Evolutionary conservation across 1,140 invertebrate species (phyloP), one percentile per base, ranked within the genome.

Genomic region (Ruditapes philippinarum): DNA sequence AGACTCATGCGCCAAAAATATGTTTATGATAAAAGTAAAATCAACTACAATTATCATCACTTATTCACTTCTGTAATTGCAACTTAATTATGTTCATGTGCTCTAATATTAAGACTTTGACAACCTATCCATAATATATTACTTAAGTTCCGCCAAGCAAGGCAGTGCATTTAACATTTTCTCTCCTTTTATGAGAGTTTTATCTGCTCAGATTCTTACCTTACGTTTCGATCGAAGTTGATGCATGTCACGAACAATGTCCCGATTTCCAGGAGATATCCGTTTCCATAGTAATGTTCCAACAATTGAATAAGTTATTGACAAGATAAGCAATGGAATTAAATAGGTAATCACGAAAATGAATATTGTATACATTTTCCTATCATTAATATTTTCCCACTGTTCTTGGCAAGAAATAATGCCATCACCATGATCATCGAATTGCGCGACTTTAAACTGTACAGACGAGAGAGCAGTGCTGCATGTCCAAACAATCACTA

Each of bases 331-430:
- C 78, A 97, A 94, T 0, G 96, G 96, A 19, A 97, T 92, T 12
- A 96, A 91, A 92, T 97, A 97, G 7, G 96, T 97, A 7, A 96
- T 81, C 2, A 96, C 82, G 80, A 97, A 96, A 4, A 97, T 93
- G 82, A 96, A 92, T 17, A 96, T 93, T 0, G 96, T 96, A 92
- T 96, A 97, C 0, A 94, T 76, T 82, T 95, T 91, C n/a, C 94
- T 91, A 54, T 85, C 92, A 49, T 86, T 78, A 22, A 82, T 12
- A 17, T 90, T 88, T 19, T 92, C 88, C 94, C 94, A 95, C 1
- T 57, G 57, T 83, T 95, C 95, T 40, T 81, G 89, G 82, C 95
- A 95, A 17, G 83, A 62, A 4, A 91, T 73, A 7, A 42, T 68
- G 0, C 90, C 90, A 31, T 68, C 84, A 1, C 12, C 42, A 2